A percentile compares a stretch with the other conserved stretches of the same genome.
phyloP scores from a whole-genome alignment of 2,888 invertebrate genomes.

The Cistogaster globosa region DNA sequence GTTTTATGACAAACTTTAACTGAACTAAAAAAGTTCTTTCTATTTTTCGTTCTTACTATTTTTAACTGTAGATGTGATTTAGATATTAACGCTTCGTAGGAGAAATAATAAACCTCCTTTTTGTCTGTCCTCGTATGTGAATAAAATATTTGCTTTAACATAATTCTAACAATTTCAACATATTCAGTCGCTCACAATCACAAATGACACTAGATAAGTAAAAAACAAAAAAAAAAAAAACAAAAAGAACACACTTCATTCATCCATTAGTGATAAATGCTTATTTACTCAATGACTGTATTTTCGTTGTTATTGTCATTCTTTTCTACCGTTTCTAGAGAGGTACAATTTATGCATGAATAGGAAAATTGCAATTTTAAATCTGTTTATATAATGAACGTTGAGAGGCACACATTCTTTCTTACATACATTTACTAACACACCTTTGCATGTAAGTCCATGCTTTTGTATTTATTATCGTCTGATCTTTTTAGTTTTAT shows the following conservation, averaged over 20 bases:
- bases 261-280: slow-evolving; percentile 66
- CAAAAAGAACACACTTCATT: slow-evolving; percentile 33
- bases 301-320: slow-evolving; percentile 24
- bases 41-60: too few relatives aligned
- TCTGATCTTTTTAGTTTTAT: slow-evolving; percentile 50
- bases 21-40: too few relatives aligned
- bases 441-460: background rate
- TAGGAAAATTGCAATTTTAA: slow-evolving; percentile 60
- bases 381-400: slow-evolving; percentile 38
- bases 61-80: too few relatives aligned
- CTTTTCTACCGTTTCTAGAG: slow-evolving; percentile 9
- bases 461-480: slow-evolving; percentile 27
- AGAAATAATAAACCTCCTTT: background rate
- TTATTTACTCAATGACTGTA: slow-evolving; percentile 57
- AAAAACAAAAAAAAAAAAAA: background rate
- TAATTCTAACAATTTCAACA: slow-evolving; percentile 23
- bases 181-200: background rate
- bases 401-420: background rate
- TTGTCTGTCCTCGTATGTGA: slow-evolving; percentile 16
- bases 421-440: background rate
- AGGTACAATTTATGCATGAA: slow-evolving; percentile 64
- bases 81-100: too few relatives aligned
- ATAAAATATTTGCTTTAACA: slow-evolving; percentile 53
- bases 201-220: slow-evolving; percentile 16
- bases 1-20: too few relatives aligned